phyloP scores from a whole-genome alignment of 2,888 invertebrate species.

The Mechanitis messenoides region DNA sequence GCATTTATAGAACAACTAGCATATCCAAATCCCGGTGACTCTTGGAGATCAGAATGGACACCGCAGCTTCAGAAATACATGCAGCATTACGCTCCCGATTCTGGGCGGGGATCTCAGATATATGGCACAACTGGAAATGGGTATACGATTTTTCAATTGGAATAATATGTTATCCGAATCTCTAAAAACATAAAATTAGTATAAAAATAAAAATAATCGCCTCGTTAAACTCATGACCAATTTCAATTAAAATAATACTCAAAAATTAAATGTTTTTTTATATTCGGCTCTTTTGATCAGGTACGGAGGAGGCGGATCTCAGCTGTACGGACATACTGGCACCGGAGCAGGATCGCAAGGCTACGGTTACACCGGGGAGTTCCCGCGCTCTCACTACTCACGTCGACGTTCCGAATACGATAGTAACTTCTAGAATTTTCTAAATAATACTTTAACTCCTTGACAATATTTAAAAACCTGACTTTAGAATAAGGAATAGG shows the following conservation, averaged over 20 bases:
- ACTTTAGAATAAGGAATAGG: constrained; percentile 35
- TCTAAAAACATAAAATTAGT: no score
- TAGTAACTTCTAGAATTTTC: constrained; percentile 81
- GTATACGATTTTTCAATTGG: constrained; percentile 45
- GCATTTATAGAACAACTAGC: constrained; percentile 72
- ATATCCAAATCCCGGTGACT: constrained; percentile 70
- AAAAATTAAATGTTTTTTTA: constrained; percentile 2
- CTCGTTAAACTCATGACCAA: no score
- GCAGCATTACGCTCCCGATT: constrained; percentile 74
- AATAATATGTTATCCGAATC: no score
- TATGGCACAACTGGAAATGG: constrained; percentile 64
- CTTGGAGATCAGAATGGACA: constrained; percentile 75
- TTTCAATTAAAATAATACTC: background rate
- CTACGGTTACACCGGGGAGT: constrained; percentile 72
- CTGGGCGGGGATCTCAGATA: constrained; percentile 69
- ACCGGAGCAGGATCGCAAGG: constrained; percentile 79
- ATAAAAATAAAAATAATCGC: no score
- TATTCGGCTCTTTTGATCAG: constrained; percentile 34
- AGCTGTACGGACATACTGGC: constrained; percentile 82
- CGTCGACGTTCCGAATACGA: constrained; percentile 85
- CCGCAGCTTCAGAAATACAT: constrained; percentile 72
- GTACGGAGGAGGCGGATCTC: constrained; percentile 76
- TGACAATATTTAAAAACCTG: constrained; percentile 69
- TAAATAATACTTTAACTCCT: constrained; percentile 37
- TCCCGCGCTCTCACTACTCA: constrained; percentile 75